Percentiles rank a stretch among this genome's conserved stretches.
These are phyloP conservation scores for Lamproptera curius DNA, from an alignment of 2,888 invertebrate genomes.

Conservation along the genomic window DNA sequence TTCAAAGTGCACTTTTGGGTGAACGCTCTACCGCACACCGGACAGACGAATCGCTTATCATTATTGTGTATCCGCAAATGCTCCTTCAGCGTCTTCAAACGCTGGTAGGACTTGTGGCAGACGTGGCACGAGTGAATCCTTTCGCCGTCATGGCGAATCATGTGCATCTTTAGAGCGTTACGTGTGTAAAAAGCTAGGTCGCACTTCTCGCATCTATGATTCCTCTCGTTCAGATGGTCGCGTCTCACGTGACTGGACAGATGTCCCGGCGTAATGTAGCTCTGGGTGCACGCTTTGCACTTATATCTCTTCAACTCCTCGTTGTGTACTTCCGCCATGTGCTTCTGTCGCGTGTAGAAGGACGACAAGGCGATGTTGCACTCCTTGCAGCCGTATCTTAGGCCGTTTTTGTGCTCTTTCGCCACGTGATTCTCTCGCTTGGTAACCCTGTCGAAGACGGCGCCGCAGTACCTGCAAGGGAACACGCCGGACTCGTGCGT, in stretches of 20 bases:
- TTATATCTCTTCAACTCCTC: conserved; percentile 68
- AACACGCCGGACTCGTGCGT: conserved; percentile 73
- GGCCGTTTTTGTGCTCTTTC: conserved; percentile 64
- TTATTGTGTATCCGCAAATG: conserved; percentile 69
- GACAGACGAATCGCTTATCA: conserved; percentile 65
- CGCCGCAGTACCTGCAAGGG: conserved; percentile 57
- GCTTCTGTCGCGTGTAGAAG: conserved; percentile 66
- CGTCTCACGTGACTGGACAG: conserved; percentile 63
- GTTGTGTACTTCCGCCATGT: conserved; percentile 64
- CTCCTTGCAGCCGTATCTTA: conserved; percentile 60
- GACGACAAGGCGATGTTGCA: conserved; percentile 63
- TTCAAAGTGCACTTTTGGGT: conserved; percentile 70
- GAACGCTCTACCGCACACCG: conserved; percentile 65
- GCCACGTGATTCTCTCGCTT: conserved; percentile 68
- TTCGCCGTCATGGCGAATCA: conserved; percentile 75
- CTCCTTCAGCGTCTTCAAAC: conserved; percentile 63
- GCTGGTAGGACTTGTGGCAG: conserved; percentile 70
- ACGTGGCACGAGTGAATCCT: conserved; percentile 71
- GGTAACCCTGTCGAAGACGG: conserved; percentile 60
- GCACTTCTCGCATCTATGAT: conserved; percentile 72
- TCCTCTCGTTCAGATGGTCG: conserved; percentile 66
- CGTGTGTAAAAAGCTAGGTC: conserved; percentile 73
- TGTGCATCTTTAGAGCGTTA: conserved; percentile 76
- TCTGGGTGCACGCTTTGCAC: conserved; percentile 66
- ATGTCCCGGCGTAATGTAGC: conserved; percentile 69